phyloP scores from a whole-genome alignment of 2,797 vertebrate species.

The Sebastes diaconus region DNA sequence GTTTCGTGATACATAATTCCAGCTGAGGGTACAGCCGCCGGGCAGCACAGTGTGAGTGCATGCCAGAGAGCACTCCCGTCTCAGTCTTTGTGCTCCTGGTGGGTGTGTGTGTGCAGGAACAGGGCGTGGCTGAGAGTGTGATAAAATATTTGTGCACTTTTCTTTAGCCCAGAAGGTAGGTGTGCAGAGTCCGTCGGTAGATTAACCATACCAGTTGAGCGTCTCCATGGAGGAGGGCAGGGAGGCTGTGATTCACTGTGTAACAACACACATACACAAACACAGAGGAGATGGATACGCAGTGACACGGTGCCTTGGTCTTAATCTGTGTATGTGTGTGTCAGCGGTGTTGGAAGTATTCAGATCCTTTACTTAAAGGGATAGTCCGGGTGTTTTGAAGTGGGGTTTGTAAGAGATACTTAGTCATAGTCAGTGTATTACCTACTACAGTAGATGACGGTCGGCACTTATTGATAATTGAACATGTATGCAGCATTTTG shows the following conservation, averaged over 20 bases:
- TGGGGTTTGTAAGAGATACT: neutral
- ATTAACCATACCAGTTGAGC: neutral
- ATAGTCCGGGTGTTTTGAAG: neutral
- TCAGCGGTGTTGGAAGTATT: neutral
- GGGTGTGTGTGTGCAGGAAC: neutral
- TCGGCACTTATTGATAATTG: neutral
- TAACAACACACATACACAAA: neutral
- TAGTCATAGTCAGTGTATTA: no score
- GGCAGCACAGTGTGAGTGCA: neutral
- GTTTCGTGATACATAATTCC: constrained; percentile 2
- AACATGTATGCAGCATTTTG: neutral
- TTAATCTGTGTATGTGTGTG: neutral
- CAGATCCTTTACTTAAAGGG: neutral
- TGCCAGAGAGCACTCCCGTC: neutral
- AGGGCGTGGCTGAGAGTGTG: neutral
- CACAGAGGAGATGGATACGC: neutral
- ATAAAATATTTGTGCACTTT: neutral
- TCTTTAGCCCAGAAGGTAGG: neutral
- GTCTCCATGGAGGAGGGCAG: neutral
- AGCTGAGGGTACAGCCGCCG: constrained; percentile 10
- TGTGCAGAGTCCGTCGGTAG: neutral
- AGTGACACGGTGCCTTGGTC: neutral
- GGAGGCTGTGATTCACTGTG: constrained; percentile 31
- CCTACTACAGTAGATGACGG: no score
- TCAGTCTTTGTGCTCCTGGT: neutral